Evolutionary conservation across 2,888 invertebrate species (phyloP), one percentile per base, ranked within the genome.

Genomic region (Lymantria monacha): DNA sequence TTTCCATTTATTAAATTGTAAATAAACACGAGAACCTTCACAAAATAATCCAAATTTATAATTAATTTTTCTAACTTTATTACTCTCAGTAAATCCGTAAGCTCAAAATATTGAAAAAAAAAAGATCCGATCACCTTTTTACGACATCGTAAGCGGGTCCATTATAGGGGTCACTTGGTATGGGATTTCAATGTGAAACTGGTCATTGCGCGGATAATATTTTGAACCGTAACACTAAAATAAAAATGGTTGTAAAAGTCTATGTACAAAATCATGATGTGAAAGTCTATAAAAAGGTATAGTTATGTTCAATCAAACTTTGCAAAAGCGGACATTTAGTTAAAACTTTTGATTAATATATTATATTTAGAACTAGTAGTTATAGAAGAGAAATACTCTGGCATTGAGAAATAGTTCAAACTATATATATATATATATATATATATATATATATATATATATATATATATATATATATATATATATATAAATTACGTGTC

Each of bases 211-310:
- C 38, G 72, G 76, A 79, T 83, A 79, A 81, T 83, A 84, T 82
- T 84, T 83, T 72, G 58, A 72, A 74, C 70, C 75, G 76, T 84
- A 81, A 84, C 76, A 83, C 78, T 85, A 84, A 83, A 85, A 86
- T 84, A 83, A 84, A 84, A 82, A 85, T 82, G 79, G 79, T 71
- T 78, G 74, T 87, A 84, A 66, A 66, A 62, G 46, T 60, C 58
- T 61, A 66, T 75, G 76, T 73, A 70, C 71, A 65, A 71, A 76
- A 80, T 79, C 70, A 74, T 76, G 69, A 68, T 54, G 66, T 59
- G 62, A 55, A 64, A 66, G 51, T 9, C 49, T 63, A 59, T 69
- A 64, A 61, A 65, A 54, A 46, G 46, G 36, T 54, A 43, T 56
- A 59, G 63, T 55, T 66, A 58, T 49, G 58, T 63, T 65, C 69